A percentile compares a stretch with the other conserved stretches of the same genome.
phyloP scores from a whole-genome alignment of 2,888 invertebrate genomes.

The Drosophila pullipes region DNA sequence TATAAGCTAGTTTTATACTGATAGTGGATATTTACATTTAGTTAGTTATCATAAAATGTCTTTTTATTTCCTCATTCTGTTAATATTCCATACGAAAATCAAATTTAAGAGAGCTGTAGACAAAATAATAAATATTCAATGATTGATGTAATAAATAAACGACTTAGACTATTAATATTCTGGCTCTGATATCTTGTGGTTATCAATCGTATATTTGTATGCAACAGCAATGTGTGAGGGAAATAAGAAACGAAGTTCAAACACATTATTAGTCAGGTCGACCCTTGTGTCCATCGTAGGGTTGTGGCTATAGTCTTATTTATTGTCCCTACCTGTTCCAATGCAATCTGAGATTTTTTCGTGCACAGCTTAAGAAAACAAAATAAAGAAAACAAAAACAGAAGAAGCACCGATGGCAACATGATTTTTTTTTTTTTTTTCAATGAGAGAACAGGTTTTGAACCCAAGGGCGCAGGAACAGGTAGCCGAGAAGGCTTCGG shows the following conservation, averaged over 20 bases:
- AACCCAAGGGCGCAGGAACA: slow-evolving; percentile 55
- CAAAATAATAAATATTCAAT: too few relatives aligned
- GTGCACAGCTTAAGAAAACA: slow-evolving; percentile 49
- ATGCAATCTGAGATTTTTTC: slow-evolving; percentile 71
- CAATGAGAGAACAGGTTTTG: slow-evolving; percentile 62
- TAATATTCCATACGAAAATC: not conserved
- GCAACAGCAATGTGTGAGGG: slow-evolving; percentile 5
- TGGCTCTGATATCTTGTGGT: not conserved
- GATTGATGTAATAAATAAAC: not conserved
- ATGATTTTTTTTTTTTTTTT: slow-evolving; percentile 49
- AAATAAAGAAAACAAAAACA: slow-evolving; percentile 56
- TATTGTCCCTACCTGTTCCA: slow-evolving; percentile 65
- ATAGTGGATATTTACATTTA: not conserved
- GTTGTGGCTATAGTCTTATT: slow-evolving; percentile 42
- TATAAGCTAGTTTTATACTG: not conserved
- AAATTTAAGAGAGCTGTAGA: not conserved
- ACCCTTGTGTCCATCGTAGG: slow-evolving; percentile 23
- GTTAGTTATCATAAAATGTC: not conserved
- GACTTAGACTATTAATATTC: slow-evolving; percentile 1
- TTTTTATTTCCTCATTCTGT: not conserved
- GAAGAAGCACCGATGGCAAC: slow-evolving; percentile 57
- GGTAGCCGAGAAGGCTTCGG: slow-evolving; percentile 50
- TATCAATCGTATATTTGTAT: not conserved
- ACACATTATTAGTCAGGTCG: slow-evolving; percentile 25
- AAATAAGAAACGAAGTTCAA: slow-evolving; percentile 16